A percentile compares a stretch with the other conserved stretches of the same genome.
These are phyloP conservation scores for Belgica antarctica DNA, from an alignment of 2,888 invertebrate genomes.

Conservation along the genomic window DNA sequence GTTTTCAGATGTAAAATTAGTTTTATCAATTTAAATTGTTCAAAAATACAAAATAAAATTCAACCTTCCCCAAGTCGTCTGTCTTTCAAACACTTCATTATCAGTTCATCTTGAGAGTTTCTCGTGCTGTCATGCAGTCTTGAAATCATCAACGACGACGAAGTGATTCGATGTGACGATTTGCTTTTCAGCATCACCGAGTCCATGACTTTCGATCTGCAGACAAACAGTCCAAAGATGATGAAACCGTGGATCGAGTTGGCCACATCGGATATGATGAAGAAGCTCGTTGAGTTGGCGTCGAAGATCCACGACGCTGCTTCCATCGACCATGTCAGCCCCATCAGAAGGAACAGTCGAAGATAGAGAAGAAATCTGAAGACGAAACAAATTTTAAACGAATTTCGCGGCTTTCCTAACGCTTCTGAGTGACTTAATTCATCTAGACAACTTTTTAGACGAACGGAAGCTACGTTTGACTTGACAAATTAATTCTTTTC, in stretches of 20 bases:
- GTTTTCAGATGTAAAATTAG: not conserved
- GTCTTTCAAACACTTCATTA: not conserved
- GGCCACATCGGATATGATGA: slow-evolving; percentile 6
- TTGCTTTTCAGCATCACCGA: not conserved
- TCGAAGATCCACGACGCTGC: not conserved
- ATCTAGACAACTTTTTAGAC: too few relatives aligned
- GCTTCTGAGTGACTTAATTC: too few relatives aligned
- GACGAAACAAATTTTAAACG: too few relatives aligned
- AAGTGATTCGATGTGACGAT: not conserved
- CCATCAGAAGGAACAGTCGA: slow-evolving; percentile 10
- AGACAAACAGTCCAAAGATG: slow-evolving; percentile 11
- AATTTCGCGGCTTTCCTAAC: too few relatives aligned
- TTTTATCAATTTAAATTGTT: too few relatives aligned
- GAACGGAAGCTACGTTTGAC: too few relatives aligned
- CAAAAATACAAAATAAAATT: not conserved
- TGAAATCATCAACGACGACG: not conserved
- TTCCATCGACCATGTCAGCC: slow-evolving; percentile 7
- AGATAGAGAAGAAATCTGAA: slow-evolving; percentile 20
- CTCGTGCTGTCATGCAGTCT: not conserved
- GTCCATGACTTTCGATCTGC: not conserved
- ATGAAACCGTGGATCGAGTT: slow-evolving; percentile 7
- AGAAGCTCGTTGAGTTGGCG: not conserved
- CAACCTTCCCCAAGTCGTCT: not conserved
- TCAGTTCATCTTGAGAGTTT: not conserved
- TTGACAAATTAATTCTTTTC: too few relatives aligned